Base-by-base conservation (phyloP, 2,797 vertebrate genomes). In the Manis javanica region DNA sequence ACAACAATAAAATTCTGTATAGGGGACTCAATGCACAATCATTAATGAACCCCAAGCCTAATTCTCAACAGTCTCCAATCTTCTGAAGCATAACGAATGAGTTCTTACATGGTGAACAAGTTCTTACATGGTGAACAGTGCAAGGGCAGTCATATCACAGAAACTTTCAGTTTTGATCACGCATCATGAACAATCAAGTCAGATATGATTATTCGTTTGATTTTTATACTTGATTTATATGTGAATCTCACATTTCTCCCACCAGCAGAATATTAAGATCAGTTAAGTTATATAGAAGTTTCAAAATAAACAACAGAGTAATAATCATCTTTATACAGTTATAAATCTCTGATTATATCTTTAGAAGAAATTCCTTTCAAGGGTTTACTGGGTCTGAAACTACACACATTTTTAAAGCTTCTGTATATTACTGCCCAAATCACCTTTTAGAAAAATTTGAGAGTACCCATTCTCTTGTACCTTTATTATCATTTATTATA, bases 261-360 rank as follows among this genome's bases (percentile, higher is more conserved):
- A 75, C n/a, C 42, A 87, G 46, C 10, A 49, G 16, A 81, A 61
- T 46, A 79, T 51, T 21, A 85, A 93, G 72, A 37, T 63, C 39
- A 75, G 63, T 86, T 69, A 79, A 89, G 24, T 18, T 77, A n/a
- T 49, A 77, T 61, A 6, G 72, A 83, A 53, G 94, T 86, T 89
- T 82, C 72, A 85, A 86, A 91, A 75, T 84, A 94, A 95, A 55
- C 26, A 84, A 39, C n/a, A 90, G n/a, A 42, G 57, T 49, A 89
- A 75, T 1, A 74, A 51, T 85, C 34, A 85, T 51, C 31, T 84
- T 86, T 46, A 72, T 5, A 95, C 11, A 94, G 66, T 49, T 68
- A 23, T 78, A 89, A 91, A 77, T 14, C 21, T 74, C 82, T 85
- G 53, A 81, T 89, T 75, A 86, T 55, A 88, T 93, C 51, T 59